These are phyloP conservation scores for Erythrocercus mccallii DNA, from an alignment of 2,113 vertebrate species.

Conservation along the genomic window DNA sequence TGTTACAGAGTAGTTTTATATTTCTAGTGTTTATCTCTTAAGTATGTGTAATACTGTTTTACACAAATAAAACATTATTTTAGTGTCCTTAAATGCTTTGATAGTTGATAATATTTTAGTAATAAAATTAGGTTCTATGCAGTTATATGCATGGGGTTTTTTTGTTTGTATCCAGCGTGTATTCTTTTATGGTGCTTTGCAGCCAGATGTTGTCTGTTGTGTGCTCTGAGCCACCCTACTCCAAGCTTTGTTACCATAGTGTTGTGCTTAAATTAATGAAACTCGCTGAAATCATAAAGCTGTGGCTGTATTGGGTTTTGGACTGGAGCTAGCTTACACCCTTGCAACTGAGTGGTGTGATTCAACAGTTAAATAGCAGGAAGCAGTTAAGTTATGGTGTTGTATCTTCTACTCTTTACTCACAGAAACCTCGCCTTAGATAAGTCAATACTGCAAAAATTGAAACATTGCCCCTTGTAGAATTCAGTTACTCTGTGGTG, in stretches of 20 bases:
- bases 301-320: background rate
- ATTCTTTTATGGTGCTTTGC: background rate
- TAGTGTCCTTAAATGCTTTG: background rate
- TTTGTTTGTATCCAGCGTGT: background rate
- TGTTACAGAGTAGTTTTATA: background rate
- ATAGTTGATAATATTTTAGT: background rate
- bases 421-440: background rate
- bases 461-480: background rate
- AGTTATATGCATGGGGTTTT: background rate
- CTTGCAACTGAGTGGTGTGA: background rate
- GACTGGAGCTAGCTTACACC: background rate
- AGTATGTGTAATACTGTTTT: background rate
- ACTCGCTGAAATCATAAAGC: background rate
- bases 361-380: background rate
- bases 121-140: background rate
- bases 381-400: background rate
- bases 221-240: background rate
- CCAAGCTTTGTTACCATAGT: background rate
- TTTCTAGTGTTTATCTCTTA: background rate
- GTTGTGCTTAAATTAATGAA: background rate
- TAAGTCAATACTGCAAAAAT: background rate
- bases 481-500: background rate
- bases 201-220: background rate
- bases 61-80: background rate
- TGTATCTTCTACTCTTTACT: background rate